phyloP scores from a whole-genome alignment of 2,888 invertebrate genomes.

The Caenorhabditis afra region DNA sequence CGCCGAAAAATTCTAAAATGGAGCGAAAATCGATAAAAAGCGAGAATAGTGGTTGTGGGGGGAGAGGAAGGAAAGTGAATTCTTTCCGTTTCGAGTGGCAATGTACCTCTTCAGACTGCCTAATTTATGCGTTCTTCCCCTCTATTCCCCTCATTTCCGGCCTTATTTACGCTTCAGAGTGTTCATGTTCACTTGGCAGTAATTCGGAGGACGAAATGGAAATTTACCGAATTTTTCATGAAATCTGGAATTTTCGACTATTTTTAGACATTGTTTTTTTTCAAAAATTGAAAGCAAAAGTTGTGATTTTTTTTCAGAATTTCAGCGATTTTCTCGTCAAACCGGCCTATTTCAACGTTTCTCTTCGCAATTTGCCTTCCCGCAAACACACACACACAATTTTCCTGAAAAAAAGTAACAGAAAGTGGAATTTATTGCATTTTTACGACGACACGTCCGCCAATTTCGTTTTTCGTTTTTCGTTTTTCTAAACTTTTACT shows the following conservation, averaged over 20 bases:
- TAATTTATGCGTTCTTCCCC: slow-evolving; percentile 25
- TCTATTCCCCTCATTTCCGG: slow-evolving; percentile 3
- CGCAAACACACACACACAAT: background rate
- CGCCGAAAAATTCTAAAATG: no score
- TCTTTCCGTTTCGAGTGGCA: slow-evolving; percentile 42
- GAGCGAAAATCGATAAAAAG: no score
- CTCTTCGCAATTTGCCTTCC: background rate
- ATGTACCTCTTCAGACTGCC: slow-evolving; percentile 29
- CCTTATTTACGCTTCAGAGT: background rate
- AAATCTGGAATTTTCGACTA: background rate
- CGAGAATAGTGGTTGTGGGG: no score
- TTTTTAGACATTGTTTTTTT: background rate
- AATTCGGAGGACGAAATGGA: no score
- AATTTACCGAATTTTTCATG: no score
- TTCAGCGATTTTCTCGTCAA: no score
- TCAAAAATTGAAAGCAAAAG: no score
- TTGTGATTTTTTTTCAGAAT: no score
- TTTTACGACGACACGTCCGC: slow-evolving; percentile 29
- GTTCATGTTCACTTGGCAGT: background rate
- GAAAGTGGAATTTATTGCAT: slow-evolving; percentile 15
- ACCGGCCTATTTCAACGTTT: no score
- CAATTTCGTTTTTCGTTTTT: slow-evolving; percentile 15
- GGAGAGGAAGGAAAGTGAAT: background rate
- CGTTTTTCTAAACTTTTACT: slow-evolving; percentile 32
- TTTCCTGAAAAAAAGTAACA: no score